Conservation (phyloP, 2,113 vertebrate species). For the Zosterops japonicus region DNA sequence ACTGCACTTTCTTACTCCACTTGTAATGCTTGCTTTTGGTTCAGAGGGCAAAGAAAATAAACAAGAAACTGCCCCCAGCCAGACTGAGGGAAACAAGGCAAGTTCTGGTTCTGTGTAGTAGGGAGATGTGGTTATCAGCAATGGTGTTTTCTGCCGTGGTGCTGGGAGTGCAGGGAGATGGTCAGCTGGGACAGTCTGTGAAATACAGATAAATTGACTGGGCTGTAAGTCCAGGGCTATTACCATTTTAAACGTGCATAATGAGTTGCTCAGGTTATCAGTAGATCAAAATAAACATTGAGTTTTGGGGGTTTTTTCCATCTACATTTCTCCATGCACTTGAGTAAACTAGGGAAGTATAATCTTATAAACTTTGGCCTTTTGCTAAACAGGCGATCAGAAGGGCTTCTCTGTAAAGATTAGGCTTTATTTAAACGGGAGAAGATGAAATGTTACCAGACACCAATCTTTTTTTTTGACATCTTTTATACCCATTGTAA, state of each 20-base stretch:
- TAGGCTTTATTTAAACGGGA: not conserved
- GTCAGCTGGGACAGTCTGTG: not conserved
- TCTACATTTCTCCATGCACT: not conserved
- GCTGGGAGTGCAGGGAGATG: not conserved
- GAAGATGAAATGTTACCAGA: not conserved
- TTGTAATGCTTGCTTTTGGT: not conserved
- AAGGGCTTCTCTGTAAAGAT: not conserved
- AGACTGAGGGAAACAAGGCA: not conserved
- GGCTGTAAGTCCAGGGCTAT: not conserved
- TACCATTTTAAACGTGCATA: not conserved
- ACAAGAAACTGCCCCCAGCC: not conserved
- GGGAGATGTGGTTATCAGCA: not conserved
- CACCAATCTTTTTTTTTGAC: not conserved
- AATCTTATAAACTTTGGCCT: not conserved
- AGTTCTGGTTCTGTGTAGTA: not conserved
- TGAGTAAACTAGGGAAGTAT: not conserved
- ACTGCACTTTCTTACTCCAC: not conserved
- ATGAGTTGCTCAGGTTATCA: not conserved
- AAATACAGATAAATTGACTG: not conserved
- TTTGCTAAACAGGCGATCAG: not conserved
- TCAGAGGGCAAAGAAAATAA: not conserved
- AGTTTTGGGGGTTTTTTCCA: not conserved
- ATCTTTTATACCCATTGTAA: not conserved
- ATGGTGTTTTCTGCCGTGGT: not conserved
- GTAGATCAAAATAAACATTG: not conserved